A percentile compares a stretch with the other conserved stretches of the same genome.
phyloP scores from a whole-genome alignment of 2,797 vertebrate species.

The Sebastes oblongus region DNA sequence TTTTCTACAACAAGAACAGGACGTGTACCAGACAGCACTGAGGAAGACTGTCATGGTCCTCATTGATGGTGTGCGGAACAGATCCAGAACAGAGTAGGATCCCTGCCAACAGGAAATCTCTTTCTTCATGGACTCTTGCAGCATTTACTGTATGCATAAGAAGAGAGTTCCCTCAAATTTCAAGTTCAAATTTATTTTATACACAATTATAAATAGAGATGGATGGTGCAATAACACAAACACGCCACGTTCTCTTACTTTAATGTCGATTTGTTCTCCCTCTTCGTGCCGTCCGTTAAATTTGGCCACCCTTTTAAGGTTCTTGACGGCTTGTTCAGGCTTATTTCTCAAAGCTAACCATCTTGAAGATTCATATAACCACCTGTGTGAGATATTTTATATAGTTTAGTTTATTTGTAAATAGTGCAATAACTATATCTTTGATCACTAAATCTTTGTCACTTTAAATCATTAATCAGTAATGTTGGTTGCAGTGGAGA shows the following conservation, averaged over 20 bases:
- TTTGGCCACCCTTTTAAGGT: constrained; percentile 81
- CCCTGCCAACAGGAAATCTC: constrained; percentile 78
- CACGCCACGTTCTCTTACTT: constrained; percentile 55
- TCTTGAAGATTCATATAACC: constrained; percentile 88
- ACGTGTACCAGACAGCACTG: constrained; percentile 83
- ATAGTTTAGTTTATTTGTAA: neutral
- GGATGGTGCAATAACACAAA: neutral
- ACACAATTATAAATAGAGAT: neutral
- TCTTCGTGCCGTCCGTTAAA: constrained; percentile 80
- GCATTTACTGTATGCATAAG: constrained; percentile 67
- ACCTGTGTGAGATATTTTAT: constrained; percentile 73
- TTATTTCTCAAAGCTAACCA: constrained; percentile 86
- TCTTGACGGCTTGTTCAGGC: constrained; percentile 79
- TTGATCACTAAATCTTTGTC: neutral
- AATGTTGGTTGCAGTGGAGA: neutral
- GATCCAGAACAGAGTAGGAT: constrained; percentile 79
- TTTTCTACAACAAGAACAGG: neutral
- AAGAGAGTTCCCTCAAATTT: neutral
- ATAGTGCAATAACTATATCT: neutral
- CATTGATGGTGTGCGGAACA: constrained; percentile 84
- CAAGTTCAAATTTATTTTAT: neutral
- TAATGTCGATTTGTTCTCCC: constrained; percentile 76
- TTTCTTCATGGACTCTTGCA: constrained; percentile 85
- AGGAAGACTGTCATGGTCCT: constrained; percentile 83
- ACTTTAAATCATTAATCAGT: neutral